Conservation (phyloP, 2,113 vertebrate species). For the Melanerpes aurifrons region DNA sequence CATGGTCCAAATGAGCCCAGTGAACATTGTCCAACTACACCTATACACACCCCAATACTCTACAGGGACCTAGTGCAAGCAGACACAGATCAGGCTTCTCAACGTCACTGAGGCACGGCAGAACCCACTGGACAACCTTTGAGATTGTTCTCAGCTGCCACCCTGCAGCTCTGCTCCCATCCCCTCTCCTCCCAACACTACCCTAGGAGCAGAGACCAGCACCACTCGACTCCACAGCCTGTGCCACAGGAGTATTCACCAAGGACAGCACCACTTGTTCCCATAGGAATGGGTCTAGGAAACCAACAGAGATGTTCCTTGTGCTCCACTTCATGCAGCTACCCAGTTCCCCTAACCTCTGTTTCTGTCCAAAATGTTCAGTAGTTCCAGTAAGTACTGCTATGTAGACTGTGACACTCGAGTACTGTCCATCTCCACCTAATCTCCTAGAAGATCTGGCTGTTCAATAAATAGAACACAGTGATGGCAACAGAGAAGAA, state of each 20-base stretch:
- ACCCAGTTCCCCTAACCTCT: not conserved
- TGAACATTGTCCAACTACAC: not conserved
- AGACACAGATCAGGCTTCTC: not conserved
- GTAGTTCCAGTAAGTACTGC: not conserved
- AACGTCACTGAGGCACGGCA: not conserved
- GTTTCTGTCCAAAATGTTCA: not conserved
- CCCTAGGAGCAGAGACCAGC: accelerated
- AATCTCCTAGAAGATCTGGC: not conserved
- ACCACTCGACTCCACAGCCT: accelerated
- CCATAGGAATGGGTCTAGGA: not conserved
- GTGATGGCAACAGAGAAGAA: not conserved
- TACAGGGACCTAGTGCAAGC: accelerated
- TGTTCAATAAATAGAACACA: not conserved
- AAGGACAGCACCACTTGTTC: not conserved
- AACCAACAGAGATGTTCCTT: not conserved
- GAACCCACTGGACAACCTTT: accelerated
- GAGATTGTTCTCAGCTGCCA: accelerated
- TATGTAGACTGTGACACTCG: not conserved
- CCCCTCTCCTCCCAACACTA: accelerated
- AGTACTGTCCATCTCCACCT: not conserved
- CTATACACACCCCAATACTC: accelerated
- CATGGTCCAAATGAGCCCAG: accelerated
- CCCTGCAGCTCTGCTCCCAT: not conserved
- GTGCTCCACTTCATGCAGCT: not conserved
- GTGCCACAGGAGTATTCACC: not conserved